Evolutionary conservation across 2,888 invertebrate species (phyloP).

Genomic region (Phoenoteleia sp.): DNA sequence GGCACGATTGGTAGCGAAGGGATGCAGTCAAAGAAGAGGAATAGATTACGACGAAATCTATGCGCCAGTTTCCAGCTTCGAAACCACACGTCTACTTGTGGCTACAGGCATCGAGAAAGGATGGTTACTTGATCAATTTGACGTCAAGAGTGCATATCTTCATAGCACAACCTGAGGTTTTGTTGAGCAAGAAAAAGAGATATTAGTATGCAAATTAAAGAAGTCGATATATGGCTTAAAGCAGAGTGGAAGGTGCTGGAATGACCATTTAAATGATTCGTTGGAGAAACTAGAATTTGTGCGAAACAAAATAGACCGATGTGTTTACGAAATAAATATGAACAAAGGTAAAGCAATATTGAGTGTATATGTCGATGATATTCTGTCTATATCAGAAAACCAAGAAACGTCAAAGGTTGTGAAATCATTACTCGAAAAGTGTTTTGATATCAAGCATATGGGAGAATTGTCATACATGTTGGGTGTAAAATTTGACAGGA

Average conservation of each 20-base stretch:
- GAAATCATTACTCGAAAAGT: constrained; percentile 23
- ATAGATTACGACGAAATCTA: constrained; percentile 69
- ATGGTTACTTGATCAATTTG: constrained; percentile 65
- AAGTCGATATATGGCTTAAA: constrained; percentile 66
- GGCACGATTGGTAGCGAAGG: constrained; percentile 70
- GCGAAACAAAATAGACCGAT: constrained; percentile 53
- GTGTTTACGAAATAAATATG: constrained; percentile 50
- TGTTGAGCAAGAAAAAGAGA: constrained; percentile 22
- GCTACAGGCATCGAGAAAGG: constrained; percentile 52
- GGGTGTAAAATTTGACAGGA: constrained; percentile 50
- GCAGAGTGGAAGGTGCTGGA: constrained; percentile 66
- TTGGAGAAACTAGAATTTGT: constrained; percentile 22
- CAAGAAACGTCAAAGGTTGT: constrained; percentile 4
- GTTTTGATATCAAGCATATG: constrained; percentile 57
- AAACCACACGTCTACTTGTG: constrained; percentile 51
- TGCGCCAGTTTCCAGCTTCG: constrained; percentile 70
- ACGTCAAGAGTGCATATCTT: constrained; percentile 59
- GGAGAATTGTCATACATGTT: constrained; percentile 52
- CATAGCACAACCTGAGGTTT: constrained; percentile 67
- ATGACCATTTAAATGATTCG: constrained; percentile 37
- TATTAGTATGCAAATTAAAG: constrained; percentile 50
- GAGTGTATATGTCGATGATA: constrained; percentile 64
- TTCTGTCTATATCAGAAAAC: constrained; percentile 47
- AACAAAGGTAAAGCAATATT: constrained; percentile 39
- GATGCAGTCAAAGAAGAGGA: constrained; percentile 59